Base-by-base conservation (phyloP, 2,888 invertebrate genomes). In the Caenorhabditis becei region DNA sequence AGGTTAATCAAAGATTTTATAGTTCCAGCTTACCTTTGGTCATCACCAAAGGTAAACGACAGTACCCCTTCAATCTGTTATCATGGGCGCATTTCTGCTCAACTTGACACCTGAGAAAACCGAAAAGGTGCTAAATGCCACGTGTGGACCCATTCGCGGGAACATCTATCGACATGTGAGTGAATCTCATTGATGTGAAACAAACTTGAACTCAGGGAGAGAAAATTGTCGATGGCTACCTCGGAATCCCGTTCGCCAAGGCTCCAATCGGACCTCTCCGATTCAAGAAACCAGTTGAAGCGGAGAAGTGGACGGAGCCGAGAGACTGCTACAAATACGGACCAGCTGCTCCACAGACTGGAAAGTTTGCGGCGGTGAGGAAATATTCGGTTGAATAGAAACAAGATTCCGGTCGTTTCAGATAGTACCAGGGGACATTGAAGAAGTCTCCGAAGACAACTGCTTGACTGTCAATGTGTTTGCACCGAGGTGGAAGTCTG, bases 391-490 rank as follows among this genome's bases (percentile, higher is more conserved):
- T 1, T 10, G 10, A 32, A 32, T 32, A 32, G n/a, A n/a, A n/a
- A n/a, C n/a, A 49, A 49, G n/a, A 26, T 16, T 49, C n/a, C n/a
- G n/a, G 0, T 35, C 4, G 16, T 18, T 53, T 7, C 44, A 70
- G 70, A 62, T 56, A 3, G 14, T 56, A 2, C 63, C 63, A 2
- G 41, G 53, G 1, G 56, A 58, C 11, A n/a, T 51, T 20, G 28
- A 24, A 0, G 77, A 63, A 11, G n/a, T 54, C 8, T 58, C 51
- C 23, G 79, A 79, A 20, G 79, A 47, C 11, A 26, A 69, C 51
- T 80, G 85, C 14, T 49, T 85, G 18, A 75, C 53, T 5, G 51
- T 85, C 47, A 85, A 85, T 44, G 81, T 85, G 0, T 84, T 85
- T 47, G 63, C 66, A 0, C 84, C 85, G 11, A 44, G 66, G 26